Evolutionary conservation across 2,113 vertebrate species (phyloP).

Genomic region (Siphamia tubifer): DNA sequence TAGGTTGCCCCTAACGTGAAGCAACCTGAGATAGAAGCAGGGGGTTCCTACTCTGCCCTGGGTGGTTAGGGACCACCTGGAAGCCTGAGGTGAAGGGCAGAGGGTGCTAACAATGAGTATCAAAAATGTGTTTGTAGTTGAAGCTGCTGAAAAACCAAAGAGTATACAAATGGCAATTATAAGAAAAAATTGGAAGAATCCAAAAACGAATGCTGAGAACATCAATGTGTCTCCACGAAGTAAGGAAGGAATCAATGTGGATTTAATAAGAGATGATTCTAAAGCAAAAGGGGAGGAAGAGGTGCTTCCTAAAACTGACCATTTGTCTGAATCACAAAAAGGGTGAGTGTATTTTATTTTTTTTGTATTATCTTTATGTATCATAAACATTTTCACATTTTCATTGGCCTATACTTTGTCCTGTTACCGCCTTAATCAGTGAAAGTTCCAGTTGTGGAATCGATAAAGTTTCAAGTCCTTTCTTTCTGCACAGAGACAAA

Average conservation of each 20-base stretch:
- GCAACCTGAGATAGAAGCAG: no score
- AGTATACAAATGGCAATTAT: not conserved
- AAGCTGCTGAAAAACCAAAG: not conserved
- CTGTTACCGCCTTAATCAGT: no score
- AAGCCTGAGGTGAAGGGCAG: no score
- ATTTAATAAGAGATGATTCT: not conserved
- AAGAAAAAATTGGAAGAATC: not conserved
- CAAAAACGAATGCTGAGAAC: not conserved
- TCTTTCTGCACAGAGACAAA: not conserved
- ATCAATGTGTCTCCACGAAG: not conserved
- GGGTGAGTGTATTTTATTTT: conserved; percentile 5
- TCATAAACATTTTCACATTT: not conserved
- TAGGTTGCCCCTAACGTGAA: no score
- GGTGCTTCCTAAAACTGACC: not conserved
- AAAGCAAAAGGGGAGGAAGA: conserved; percentile 2
- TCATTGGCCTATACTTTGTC: no score
- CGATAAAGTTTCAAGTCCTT: no score
- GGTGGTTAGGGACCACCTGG: no score
- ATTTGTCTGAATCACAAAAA: not conserved
- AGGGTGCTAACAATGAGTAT: no score
- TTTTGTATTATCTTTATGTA: not conserved
- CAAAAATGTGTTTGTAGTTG: no score
- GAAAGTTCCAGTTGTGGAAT: no score
- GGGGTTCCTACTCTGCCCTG: no score
- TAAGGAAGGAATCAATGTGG: not conserved